These are phyloP conservation scores for Polypterus bichir DNA, from an alignment of 2,113 vertebrate genomes.

Conservation along the genomic window DNA sequence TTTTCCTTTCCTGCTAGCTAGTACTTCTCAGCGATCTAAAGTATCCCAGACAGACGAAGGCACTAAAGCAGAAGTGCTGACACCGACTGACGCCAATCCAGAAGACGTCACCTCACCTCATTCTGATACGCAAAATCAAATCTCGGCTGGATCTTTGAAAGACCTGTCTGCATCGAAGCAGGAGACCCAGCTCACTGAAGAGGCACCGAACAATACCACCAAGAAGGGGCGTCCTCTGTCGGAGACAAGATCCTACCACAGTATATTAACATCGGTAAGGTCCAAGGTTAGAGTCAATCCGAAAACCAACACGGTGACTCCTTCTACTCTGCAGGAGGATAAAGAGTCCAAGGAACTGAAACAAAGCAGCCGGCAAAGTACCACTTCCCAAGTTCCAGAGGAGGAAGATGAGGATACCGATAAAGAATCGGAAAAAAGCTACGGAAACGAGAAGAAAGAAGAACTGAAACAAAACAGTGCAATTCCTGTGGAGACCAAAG, in stretches of 20 bases:
- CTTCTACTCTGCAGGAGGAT: slow-evolving; percentile 22
- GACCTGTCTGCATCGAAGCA: too few relatives aligned
- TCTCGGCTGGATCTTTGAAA: too few relatives aligned
- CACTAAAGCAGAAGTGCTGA: slow-evolving; percentile 10
- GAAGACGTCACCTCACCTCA: slow-evolving; percentile 14
- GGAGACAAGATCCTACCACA: slow-evolving; percentile 50
- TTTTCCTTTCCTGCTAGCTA: slow-evolving; percentile 40
- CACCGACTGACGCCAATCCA: slow-evolving; percentile 21
- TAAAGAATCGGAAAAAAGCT: slow-evolving; percentile 7
- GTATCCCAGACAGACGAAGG: slow-evolving; percentile 17
- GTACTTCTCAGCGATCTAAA: slow-evolving; percentile 13
- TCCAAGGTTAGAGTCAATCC: slow-evolving; percentile 33
- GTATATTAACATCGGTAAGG: slow-evolving; percentile 50
- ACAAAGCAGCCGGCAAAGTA: slow-evolving; percentile 9
- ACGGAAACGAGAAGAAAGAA: slow-evolving; percentile 1
- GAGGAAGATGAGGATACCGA: slow-evolving; percentile 26
- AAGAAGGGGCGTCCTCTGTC: slow-evolving; percentile 43
- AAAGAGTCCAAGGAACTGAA: slow-evolving; percentile 32
- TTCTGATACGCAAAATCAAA: slow-evolving; percentile 27
- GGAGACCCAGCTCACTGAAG: slow-evolving; percentile 18
- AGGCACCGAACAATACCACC: slow-evolving; percentile 14
- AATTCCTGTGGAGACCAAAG: not conserved
- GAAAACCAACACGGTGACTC: slow-evolving; percentile 12
- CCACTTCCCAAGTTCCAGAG: slow-evolving; percentile 22
- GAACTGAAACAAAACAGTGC: slow-evolving; percentile 16